phyloP scores from a whole-genome alignment of 2,888 invertebrate species.

The Stegophylla sp. region DNA sequence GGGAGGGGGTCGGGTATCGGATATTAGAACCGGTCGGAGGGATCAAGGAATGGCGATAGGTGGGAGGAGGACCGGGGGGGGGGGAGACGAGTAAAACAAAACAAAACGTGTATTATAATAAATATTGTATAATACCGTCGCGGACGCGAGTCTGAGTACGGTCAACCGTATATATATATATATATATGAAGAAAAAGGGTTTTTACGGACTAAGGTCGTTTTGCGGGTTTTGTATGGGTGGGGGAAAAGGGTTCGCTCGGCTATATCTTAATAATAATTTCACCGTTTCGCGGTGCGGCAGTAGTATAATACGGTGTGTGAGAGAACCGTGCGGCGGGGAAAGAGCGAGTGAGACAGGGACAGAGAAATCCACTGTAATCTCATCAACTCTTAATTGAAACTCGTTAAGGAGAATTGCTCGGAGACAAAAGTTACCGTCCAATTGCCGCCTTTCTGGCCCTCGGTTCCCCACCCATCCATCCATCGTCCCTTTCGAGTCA shows the following conservation, averaged over 20 bases:
- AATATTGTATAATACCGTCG: not conserved
- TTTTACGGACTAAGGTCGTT: not conserved
- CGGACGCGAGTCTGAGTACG: not conserved
- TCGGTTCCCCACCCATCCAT: no score
- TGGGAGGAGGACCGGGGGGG: not conserved
- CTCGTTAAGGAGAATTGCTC: conserved; percentile 29
- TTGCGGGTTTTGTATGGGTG: not conserved
- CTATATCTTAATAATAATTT: conserved; percentile 7
- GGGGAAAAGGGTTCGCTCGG: not conserved
- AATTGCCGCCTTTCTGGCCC: not conserved
- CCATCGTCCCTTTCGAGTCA: not conserved
- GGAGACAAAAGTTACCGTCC: conserved; percentile 27
- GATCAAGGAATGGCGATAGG: no score
- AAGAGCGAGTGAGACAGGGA: not conserved
- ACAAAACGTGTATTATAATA: not conserved
- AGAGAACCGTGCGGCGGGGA: not conserved
- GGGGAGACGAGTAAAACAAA: not conserved
- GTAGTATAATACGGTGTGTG: no score
- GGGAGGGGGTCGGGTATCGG: not conserved
- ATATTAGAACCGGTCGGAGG: no score
- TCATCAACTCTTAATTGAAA: conserved; percentile 43
- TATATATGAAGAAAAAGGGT: not conserved
- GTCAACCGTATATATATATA: not conserved
- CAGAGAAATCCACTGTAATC: conserved; percentile 29
- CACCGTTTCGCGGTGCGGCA: not conserved